Base-by-base conservation (phyloP, 2,113 vertebrate genomes). In the Daboia siamensis region DNA sequence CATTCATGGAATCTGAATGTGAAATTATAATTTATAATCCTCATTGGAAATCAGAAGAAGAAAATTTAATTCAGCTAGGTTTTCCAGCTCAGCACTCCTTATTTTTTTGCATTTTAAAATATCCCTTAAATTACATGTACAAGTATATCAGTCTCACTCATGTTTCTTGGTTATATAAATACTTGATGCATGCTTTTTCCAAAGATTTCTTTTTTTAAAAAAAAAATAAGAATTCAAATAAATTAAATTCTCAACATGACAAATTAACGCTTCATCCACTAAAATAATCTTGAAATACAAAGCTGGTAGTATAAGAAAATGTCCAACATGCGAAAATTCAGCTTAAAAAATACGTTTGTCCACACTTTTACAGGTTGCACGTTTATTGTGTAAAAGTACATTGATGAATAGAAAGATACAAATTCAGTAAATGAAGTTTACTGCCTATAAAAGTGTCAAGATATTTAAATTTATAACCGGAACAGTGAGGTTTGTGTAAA, bases 151-250 rank as follows among this genome's bases (percentile, higher is more conserved):
- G 91, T 26, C 94, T 94, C 52, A 80, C 92, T 88, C 57, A 90
- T 92, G 94, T 94, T 97, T 97, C 96, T 97, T 94, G 93, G 94
- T 95, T 97, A 96, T 92, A 98, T 96, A 96, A 97, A 97, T 97
- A 96, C 96, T 97, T 97, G 96, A 98, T 97, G 95, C 95, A 96
- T 96, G 93, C 4, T 0, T 61, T 96, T 97, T 95, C 96, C 0
- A 57, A 96, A 96, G 96, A 97, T 96, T 96, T 97, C 97, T 95
- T 96, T 96, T 97, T 97, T 95, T 39, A 20, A 20, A 33, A 20
- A 20, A 33, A 74, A 69, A 7, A 96, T 97, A 97, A 95, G 96
- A 96, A 96, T 94, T 96, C 93, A 95, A 96, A 95, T 95, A 95
- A 92, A 96, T 96, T 96, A 94, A 90, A 92, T 95, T 94, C 93